A percentile compares a stretch with the other conserved stretches of the same genome.
Evolutionary conservation across 2,888 invertebrate genomes (phyloP).

Genomic region (Cacoxenus indagator): DNA sequence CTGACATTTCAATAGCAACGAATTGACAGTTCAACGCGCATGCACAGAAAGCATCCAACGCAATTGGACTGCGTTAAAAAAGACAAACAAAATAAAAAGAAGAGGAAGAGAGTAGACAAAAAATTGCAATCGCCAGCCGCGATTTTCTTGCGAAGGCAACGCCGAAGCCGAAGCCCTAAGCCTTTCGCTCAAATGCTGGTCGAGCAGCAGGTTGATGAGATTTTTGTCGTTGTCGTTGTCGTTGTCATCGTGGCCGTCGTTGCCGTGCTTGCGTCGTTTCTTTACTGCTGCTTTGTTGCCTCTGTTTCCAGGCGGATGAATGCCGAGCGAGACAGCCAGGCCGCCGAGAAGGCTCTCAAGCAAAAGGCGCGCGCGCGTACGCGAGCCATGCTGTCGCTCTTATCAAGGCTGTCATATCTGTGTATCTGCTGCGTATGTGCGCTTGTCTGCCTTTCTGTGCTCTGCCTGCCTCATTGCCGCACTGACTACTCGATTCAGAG

Average conservation of each 20-base stretch:
- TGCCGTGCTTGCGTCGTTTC: too few relatives aligned
- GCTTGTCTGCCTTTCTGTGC: constrained; percentile 22
- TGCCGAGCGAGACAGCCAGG: background rate
- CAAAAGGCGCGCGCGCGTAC: background rate
- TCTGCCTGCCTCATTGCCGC: constrained; percentile 14
- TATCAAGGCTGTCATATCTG: constrained; percentile 49
- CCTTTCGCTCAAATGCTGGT: constrained; percentile 22
- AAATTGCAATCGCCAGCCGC: background rate
- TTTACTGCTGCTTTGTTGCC: background rate
- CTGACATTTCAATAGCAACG: constrained; percentile 70
- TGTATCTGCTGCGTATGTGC: constrained; percentile 21
- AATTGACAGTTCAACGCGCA: constrained; percentile 71
- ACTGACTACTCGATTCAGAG: background rate
- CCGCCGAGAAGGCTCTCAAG: constrained; percentile 8
- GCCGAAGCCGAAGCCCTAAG: too few relatives aligned
- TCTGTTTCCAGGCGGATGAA: background rate
- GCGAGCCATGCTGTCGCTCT: constrained; percentile 25
- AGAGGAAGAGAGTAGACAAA: background rate
- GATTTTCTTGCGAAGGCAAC: constrained; percentile 15
- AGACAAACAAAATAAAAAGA: background rate
- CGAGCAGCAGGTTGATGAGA: constrained; percentile 20
- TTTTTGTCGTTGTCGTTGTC: too few relatives aligned
- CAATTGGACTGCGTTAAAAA: constrained; percentile 22
- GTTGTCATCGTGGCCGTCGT: too few relatives aligned
- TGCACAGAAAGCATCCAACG: constrained; percentile 40